Evolutionary conservation across 2,888 invertebrate species (phyloP).

Genomic region (Philaethria dido): DNA sequence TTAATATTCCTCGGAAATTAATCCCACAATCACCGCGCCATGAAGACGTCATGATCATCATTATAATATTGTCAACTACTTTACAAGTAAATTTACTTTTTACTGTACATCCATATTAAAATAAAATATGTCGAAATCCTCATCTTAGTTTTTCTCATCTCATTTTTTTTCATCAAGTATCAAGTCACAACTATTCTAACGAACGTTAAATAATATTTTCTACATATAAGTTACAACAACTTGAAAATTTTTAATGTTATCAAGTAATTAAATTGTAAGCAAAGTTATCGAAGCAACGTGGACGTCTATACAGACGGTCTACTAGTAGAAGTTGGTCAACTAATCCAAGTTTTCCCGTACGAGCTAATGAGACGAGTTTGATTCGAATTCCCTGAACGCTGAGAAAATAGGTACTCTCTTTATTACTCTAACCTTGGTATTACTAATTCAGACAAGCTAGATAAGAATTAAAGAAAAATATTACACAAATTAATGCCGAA

Average conservation of each 20-base stretch:
- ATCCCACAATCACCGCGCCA: too few species aligned
- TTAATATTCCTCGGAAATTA: too few species aligned
- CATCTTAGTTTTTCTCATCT: too few species aligned
- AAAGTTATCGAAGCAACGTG: conserved; percentile 42
- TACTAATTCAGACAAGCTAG: conserved; percentile 8
- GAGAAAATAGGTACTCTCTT: conserved; percentile 55
- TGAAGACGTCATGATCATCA: too few species aligned
- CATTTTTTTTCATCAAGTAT: background rate
- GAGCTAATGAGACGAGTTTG: conserved; percentile 81
- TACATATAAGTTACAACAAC: conserved; percentile 6
- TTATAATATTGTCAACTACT: too few species aligned
- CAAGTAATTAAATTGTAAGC: conserved; percentile 45
- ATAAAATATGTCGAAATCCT: too few species aligned
- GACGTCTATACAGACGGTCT: conserved; percentile 45
- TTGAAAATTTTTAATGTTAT: conserved; percentile 25
- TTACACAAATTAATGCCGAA: background rate
- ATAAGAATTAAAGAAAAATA: background rate
- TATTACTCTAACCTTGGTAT: conserved; percentile 20
- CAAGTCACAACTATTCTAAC: background rate
- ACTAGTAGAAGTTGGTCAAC: conserved; percentile 74
- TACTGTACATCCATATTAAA: too few species aligned
- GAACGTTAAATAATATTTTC: background rate
- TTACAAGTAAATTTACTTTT: too few species aligned
- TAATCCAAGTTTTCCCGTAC: conserved; percentile 82
- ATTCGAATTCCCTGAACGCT: conserved; percentile 71